A percentile compares a stretch with the other conserved stretches of the same genome.
Evolutionary conservation across 37 sponge, comb jelly and placozoan species (phyloP).

Genomic region (Aplysina aerophoba): DNA sequence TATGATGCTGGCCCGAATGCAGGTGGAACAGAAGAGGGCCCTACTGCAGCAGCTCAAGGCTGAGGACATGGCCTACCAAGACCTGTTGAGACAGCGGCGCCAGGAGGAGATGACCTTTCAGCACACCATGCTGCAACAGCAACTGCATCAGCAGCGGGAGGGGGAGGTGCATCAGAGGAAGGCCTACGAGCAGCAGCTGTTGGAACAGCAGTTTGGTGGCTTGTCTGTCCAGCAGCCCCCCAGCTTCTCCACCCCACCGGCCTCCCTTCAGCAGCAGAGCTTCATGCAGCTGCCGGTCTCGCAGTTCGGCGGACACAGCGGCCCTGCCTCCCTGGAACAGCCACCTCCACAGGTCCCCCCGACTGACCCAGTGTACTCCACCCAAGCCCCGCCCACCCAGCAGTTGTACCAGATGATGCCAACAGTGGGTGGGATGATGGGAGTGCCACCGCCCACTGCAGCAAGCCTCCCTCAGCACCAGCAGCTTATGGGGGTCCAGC

Average conservation of each 20-base stretch:
- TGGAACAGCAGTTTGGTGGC: constrained; percentile 37
- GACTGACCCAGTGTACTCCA: too few relatives aligned
- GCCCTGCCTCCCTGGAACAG: too few relatives aligned
- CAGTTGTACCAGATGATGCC: too few relatives aligned
- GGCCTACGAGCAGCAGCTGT: constrained; percentile 73
- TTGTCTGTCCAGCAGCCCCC: constrained; percentile 16
- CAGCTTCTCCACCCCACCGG: background rate
- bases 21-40: constrained; percentile 96
- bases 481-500: background rate
- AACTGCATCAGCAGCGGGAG: constrained; percentile 65
- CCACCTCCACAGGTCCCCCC: too few relatives aligned
- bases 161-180: constrained; percentile 68
- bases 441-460: too few relatives aligned
- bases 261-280: background rate
- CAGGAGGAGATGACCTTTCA: constrained; percentile 66
- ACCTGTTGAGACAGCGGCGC: constrained; percentile 24
- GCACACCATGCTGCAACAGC: constrained; percentile 66
- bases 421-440: too few relatives aligned
- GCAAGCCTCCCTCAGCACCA: too few relatives aligned
- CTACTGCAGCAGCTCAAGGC: constrained; percentile 90
- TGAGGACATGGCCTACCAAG: constrained; percentile 83
- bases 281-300: background rate
- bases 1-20: constrained; percentile 85
- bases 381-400: too few relatives aligned
- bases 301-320: background rate